phyloP scores from a whole-genome alignment of 2,888 invertebrate genomes.

The Achlya flavicornis region DNA sequence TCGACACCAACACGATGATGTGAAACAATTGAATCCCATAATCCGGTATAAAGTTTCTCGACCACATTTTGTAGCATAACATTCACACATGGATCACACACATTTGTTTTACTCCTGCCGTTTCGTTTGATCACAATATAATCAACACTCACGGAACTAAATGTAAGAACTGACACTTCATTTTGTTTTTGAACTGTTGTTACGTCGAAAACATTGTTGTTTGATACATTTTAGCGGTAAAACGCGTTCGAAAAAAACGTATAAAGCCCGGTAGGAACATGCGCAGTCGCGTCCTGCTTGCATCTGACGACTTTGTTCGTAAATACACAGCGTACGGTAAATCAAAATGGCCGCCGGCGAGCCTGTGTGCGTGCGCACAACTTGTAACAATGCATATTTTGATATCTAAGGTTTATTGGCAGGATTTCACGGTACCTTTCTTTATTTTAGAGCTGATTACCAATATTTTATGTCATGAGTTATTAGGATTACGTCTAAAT shows the following conservation, averaged over 20 bases:
- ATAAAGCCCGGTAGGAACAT: slow-evolving; percentile 71
- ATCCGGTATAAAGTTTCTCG: slow-evolving; percentile 87
- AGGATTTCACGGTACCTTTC: slow-evolving; percentile 28
- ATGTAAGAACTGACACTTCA: slow-evolving; percentile 82
- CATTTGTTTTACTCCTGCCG: slow-evolving; percentile 82
- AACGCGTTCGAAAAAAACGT: slow-evolving; percentile 71
- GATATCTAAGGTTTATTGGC: slow-evolving; percentile 36
- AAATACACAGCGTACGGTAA: slow-evolving; percentile 82
- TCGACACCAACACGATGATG: slow-evolving; percentile 72
- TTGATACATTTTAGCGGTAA: slow-evolving; percentile 82
- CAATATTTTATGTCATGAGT: slow-evolving; percentile 61
- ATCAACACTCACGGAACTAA: slow-evolving; percentile 82
- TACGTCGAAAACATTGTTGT: slow-evolving; percentile 69
- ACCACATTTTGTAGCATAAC: slow-evolving; percentile 87
- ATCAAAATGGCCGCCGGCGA: slow-evolving; percentile 80
- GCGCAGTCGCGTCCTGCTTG: slow-evolving; percentile 83
- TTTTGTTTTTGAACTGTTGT: slow-evolving; percentile 81
- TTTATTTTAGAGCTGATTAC: slow-evolving; percentile 30
- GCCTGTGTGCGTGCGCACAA: slow-evolving; percentile 75
- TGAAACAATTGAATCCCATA: slow-evolving; percentile 86
- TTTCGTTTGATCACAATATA: slow-evolving; percentile 73
- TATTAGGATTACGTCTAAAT: slow-evolving; percentile 33
- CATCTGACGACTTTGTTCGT: slow-evolving; percentile 84
- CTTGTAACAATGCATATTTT: slow-evolving; percentile 51
- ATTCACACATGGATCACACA: slow-evolving; percentile 84